A percentile compares a stretch with the other conserved stretches of the same genome.
phyloP scores from a whole-genome alignment of 2,888 invertebrate genomes.

The Philonicus albiceps region DNA sequence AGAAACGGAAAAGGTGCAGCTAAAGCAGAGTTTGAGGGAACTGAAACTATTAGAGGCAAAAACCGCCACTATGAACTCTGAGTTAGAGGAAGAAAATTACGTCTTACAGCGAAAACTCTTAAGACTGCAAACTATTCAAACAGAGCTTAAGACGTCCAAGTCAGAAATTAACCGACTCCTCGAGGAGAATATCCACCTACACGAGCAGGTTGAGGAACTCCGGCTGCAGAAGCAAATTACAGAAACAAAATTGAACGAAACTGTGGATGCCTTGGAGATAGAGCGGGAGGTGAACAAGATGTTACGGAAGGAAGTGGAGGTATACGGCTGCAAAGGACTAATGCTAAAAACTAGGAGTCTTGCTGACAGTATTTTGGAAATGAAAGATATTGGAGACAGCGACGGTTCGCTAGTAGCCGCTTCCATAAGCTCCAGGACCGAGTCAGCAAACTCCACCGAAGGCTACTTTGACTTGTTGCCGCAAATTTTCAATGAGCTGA shows the following conservation, averaged over 20 bases:
- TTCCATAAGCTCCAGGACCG: not conserved
- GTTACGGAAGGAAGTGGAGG: not conserved
- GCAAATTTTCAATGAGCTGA: not conserved
- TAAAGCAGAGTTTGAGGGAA: not conserved
- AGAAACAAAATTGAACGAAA: not conserved
- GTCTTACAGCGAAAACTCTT: not conserved
- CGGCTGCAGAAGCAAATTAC: not conserved
- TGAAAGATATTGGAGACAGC: not conserved
- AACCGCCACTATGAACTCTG: not conserved
- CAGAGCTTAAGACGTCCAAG: not conserved
- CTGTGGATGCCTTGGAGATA: not conserved
- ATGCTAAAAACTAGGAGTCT: not conserved
- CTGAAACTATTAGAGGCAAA: not conserved
- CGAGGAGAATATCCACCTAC: not conserved
- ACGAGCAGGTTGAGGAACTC: not conserved
- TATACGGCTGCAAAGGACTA: not conserved
- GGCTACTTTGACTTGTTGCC: not conserved
- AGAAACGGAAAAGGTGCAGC: not conserved
- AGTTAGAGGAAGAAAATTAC: slow-evolving; percentile 1
- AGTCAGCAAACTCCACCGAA: not conserved
- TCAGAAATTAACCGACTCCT: not conserved
- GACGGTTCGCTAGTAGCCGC: not conserved
- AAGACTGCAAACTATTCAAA: not conserved
- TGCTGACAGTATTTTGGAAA: not conserved
- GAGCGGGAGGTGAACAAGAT: not conserved